Evolutionary conservation across 2,797 vertebrate species (phyloP), one percentile per base, ranked within the genome.

Genomic region (Pelobates cultripes): DNA sequence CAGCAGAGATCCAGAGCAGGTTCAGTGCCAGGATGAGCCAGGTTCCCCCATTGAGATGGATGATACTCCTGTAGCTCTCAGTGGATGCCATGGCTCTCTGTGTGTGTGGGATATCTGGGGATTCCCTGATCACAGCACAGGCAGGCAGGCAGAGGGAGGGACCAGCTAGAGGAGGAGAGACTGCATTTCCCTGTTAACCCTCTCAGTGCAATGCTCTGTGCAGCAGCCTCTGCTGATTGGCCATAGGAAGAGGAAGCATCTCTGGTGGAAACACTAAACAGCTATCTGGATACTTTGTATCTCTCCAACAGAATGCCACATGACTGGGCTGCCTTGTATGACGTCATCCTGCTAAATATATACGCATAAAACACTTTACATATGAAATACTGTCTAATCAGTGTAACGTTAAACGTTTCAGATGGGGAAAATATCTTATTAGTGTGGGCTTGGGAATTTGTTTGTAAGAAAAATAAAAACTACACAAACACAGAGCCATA

Each of bases 21-120:
- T 55, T 72, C 7, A 43, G 53, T 43, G 41, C 57, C 15, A 69
- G 2, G 3, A 45, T 4, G 68, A 63, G 43, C 17, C 42, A 76
- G 14, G 40, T 60, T 43, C 64, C 61, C 47, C 5, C 8, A 63
- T 51, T 41, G 43, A 13, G 12, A 66, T 66, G 5, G 40, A 13
- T 57, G 43, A 41, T 14, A 43, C 28, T 41, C 14, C 3, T 9
- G 5, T 44, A 44, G 70, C 15, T 40, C 6, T n/a, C n/a, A 12
- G 17, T 13, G 75, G 68, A 78, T 78, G 71, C 81, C 81, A 82
- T 78, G 17, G 41, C 64, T 71, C 0, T 8, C 13, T 70, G 42
- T 69, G 45, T 67, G 4, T 43, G 17, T 51, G 7, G 13, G 68
- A 70, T 5, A 74, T 43, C 66, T 17, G 53, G 76, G 81, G 70